A percentile compares a stretch with the other conserved stretches of the same genome.
Evolutionary conservation across 2,797 vertebrate genomes (phyloP).

Genomic region (Peromyscus attwateri): DNA sequence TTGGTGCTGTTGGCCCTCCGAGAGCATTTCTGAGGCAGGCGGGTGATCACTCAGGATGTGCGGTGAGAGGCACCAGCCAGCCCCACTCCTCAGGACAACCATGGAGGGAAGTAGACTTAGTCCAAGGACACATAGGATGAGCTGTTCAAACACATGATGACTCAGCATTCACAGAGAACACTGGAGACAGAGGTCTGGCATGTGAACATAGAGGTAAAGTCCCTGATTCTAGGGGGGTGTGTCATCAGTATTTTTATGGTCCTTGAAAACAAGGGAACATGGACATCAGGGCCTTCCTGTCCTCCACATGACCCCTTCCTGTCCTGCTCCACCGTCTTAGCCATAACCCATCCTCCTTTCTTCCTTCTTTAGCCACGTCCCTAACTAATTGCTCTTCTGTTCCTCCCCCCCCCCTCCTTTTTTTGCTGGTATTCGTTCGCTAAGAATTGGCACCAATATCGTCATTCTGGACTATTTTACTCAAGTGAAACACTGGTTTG

Average conservation of each 20-base stretch:
- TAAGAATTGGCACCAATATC: neutral
- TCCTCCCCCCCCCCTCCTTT: neutral
- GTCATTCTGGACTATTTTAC: neutral
- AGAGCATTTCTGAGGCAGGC: neutral
- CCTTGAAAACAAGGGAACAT: neutral
- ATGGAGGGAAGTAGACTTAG: neutral
- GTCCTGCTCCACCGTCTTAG: neutral
- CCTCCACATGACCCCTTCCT: neutral
- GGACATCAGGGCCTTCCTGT: neutral
- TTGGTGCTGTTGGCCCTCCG: neutral
- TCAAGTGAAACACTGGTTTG: conserved; percentile 5
- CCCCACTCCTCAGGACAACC: neutral
- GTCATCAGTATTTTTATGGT: neutral
- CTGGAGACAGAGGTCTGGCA: neutral
- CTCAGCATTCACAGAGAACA: neutral
- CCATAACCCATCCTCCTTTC: neutral
- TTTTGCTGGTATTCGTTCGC: neutral
- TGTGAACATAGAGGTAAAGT: neutral
- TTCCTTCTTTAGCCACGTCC: neutral
- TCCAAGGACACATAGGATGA: neutral
- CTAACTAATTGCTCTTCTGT: neutral
- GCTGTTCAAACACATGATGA: neutral
- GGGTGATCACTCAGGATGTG: too few relatives aligned
- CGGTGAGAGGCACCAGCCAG: neutral
- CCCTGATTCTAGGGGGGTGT: neutral